Evolutionary conservation across 2,888 invertebrate genomes (phyloP), one percentile per base, ranked within the genome.

Genomic region (Drosophila fungiperda): DNA sequence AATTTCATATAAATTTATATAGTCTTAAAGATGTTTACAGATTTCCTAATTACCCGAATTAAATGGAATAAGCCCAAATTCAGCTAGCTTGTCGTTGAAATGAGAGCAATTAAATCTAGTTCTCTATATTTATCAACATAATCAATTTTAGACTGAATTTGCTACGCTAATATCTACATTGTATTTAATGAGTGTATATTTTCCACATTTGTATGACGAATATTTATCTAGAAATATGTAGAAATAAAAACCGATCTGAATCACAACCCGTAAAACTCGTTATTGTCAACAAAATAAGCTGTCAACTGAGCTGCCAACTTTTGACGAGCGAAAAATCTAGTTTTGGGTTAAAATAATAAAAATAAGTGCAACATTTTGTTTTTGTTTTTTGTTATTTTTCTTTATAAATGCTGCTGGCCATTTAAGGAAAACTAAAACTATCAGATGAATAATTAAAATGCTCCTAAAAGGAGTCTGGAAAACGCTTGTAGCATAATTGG

Each of bases 211-310:
- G 12, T 8, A 8, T 20, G 7, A 45, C 0, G 7, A 45, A 23
- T 23, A 15, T 20, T 8, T 23, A 1, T 45, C 15, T 45, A 15
- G 15, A 45, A 23, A 15, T 45, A 45, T 45, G 2, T 45, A 15
- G 8, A 15, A 2, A 23, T 23, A 0, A 8, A 7, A 55, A n/a
- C n/a, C 7, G n/a, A 38, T 38, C 26, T 8, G 1, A 5, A 8
- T 15, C n/a, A 29, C n/a, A 55, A 38, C 55, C 26, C n/a, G 38
- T 26, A n/a, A 38, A n/a, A 26, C 54, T 38, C 11, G 54, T 55
- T 54, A 12, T 54, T 4, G 17, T 26, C 11, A 35, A 53, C 33
- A 20, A 36, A 54, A 15, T 55, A 5, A 38, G 26, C 2, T 38
- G 55, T 38, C 55, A 55, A 38, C 54, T 3, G 26, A 17, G 17